Evolutionary conservation across 1,140 invertebrate species (phyloP), one percentile per base, ranked within the genome.

Genomic region (Drosophila insularis): DNA sequence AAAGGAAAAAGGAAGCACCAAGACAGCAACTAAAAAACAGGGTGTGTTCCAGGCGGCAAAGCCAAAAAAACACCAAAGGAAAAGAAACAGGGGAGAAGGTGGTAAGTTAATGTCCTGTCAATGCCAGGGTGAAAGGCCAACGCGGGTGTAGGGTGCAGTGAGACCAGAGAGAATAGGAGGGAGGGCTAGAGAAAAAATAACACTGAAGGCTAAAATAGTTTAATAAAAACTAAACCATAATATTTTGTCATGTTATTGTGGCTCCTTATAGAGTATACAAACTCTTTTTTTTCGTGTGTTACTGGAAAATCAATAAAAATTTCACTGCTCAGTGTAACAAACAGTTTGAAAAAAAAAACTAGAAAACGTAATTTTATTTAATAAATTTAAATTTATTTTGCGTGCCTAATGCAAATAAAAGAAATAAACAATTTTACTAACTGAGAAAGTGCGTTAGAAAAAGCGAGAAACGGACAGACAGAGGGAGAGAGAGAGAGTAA

Each of bases 51-150:
- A 50, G 43, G 43, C 43, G 43, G 43, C 43, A 50, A 50, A 50
- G 19, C 43, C 17, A 50, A 13, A 50, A 50, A 50, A 50, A 50
- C 19, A 40, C 4, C 10, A 43, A 19, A 19, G 14, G 43, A 19
- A 46, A 50, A 50, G 5, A 27, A 6, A 27, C 27, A 27, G 5
- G 43, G 17, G 19, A 50, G 14, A 21, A 50, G 17, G 43, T 50
- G 43, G 43, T 50, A 50, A 50, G 43, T 50, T 50, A 50, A 50
- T 50, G 43, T 50, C 43, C 43, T 50, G 43, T 50, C 43, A 50
- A 50, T 50, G 43, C 43, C 43, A 50, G 43, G 43, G 43, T 50
- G 17, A 50, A 50, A 50, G 43, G 43, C 17, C 43, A 27, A 1
- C 14, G 43, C 8, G 43, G 43, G 43, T 50, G 17, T 17, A 10